A percentile compares a stretch with the other conserved stretches of the same genome.
phyloP scores from a whole-genome alignment of 2,797 vertebrate species.

The Coregonus suidteri region DNA sequence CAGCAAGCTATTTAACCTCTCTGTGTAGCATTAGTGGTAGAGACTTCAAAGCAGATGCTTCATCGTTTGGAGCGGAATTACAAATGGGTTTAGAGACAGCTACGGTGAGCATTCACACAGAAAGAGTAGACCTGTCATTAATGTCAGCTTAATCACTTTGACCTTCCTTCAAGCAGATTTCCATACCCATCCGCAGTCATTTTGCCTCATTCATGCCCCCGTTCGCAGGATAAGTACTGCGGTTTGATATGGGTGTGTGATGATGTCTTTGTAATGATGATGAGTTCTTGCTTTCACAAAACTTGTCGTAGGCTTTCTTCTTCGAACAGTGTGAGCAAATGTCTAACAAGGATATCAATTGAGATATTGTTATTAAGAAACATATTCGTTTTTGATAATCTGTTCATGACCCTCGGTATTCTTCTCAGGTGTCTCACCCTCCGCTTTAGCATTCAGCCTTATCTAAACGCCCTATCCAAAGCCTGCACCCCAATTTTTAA shows the following conservation, averaged over 20 bases:
- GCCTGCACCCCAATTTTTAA: conserved; percentile 54
- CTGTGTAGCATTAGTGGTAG: conserved; percentile 76
- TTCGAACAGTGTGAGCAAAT: background rate
- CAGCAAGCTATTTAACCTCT: conserved; percentile 81
- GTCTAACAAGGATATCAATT: background rate
- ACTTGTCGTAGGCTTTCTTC: background rate
- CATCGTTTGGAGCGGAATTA: conserved; percentile 72
- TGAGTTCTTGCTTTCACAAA: conserved; percentile 5
- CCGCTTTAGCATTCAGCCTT: conserved; percentile 23
- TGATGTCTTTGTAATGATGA: conserved; percentile 45
- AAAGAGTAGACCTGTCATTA: conserved; percentile 78
- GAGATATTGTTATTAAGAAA: background rate
- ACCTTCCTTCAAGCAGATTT: conserved; percentile 80
- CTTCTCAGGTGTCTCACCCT: background rate
- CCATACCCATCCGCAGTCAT: conserved; percentile 76
- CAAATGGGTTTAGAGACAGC: conserved; percentile 75
- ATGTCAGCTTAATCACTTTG: conserved; percentile 82
- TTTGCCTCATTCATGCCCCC: conserved; percentile 58
- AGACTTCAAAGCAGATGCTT: conserved; percentile 81
- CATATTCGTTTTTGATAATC: background rate
- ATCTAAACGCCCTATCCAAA: conserved; percentile 53
- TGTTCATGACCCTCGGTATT: background rate
- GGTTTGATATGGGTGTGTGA: conserved; percentile 57
- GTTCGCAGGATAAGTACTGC: conserved; percentile 56
- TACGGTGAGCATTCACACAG: conserved; percentile 70